Evolutionary conservation across 2,888 invertebrate species (phyloP), one percentile per base, ranked within the genome.

Genomic region (Plusia festucae): DNA sequence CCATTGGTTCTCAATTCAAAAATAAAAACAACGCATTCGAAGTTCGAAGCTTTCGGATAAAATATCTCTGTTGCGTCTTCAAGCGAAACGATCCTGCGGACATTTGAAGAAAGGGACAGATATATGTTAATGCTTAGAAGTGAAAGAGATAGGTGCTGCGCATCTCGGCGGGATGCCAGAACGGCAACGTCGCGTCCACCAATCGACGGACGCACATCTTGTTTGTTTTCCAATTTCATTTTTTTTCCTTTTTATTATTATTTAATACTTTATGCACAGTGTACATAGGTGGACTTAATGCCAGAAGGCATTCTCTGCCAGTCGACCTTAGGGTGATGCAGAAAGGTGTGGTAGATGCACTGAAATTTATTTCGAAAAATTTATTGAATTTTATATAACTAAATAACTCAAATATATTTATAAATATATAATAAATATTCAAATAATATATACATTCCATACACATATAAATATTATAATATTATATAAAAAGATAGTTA

Each of bases 41-140:
- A 92, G 88, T 88, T 91, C 88, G 65, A 82, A 93, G 93, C 92
- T 92, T 90, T 88, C 89, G 90, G 92, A 91, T 91, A 88, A 91
- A 92, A 92, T 93, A 93, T 94, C 94, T 94, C 92, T 87, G 93
- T 92, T 94, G 88, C 90, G 94, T 93, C 94, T 93, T 93, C 80
- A 93, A 94, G 92, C 93, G 92, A 90, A 88, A 93, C 94, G 90
- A 93, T 94, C 92, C 91, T 93, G 93, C 91, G 90, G 91, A 93
- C 90, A 85, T 87, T 82, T 82, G 69, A 79, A 78, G 88, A 92
- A 73, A 79, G 88, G 80, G 91, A 91, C 15, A 71, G 79, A 18
- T 0, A 60, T 78, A 84, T 44, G 58, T 70, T 73, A 71, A 65
- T 56, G 15, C 1, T 0, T 4, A 11, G 2, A 88, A 64, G 78